A percentile compares a stretch with the other conserved stretches of the same genome.
Evolutionary conservation across 2,113 vertebrate species (phyloP).

Genomic region (Promerops cafer): DNA sequence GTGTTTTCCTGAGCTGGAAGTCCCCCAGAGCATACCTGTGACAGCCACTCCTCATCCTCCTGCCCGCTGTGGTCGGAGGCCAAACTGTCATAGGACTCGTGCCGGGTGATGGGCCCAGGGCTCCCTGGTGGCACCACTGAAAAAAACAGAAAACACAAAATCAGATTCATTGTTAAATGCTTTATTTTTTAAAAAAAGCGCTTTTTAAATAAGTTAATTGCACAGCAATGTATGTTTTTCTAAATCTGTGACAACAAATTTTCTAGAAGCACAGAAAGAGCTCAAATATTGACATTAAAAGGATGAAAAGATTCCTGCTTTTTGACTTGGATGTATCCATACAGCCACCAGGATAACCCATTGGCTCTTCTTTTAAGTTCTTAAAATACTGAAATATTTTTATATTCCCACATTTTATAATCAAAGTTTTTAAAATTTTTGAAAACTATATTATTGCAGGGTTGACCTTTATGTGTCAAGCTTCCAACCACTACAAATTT

Average conservation of each 20-base stretch:
- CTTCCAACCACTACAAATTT: constrained; percentile 1
- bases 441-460: background rate
- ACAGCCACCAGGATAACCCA: background rate
- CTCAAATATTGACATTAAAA: background rate
- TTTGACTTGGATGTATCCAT: background rate
- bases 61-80: constrained; percentile 91
- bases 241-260: background rate
- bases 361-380: background rate
- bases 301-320: background rate
- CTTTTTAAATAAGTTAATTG: background rate
- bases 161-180: background rate
- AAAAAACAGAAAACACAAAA: background rate
- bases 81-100: constrained; percentile 93
- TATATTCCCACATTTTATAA: background rate
- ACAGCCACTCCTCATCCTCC: constrained; percentile 97
- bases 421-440: background rate
- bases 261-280: background rate
- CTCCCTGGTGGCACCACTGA: constrained; percentile 87
- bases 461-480: background rate
- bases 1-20: background rate
- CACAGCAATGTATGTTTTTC: background rate
- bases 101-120: constrained; percentile 87
- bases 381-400: background rate
- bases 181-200: background rate
- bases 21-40: constrained; percentile 77